Conservation (phyloP, 2,113 vertebrate genomes). For the Camelus bactrianus region DNA sequence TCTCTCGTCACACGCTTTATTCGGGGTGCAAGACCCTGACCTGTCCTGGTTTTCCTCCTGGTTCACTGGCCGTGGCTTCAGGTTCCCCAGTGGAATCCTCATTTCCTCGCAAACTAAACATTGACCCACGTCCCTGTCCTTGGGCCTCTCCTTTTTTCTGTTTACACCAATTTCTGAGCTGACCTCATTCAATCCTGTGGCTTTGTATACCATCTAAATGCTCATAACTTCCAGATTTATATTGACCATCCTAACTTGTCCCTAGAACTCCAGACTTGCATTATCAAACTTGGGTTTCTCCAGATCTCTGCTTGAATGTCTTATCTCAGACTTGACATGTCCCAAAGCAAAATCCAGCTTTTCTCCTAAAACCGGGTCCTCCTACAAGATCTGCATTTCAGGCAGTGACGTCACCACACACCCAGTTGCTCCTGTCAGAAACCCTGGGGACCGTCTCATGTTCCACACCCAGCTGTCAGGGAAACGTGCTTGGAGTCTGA, state of each 20-base stretch:
- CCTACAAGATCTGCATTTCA: accelerated
- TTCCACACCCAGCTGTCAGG: neutral
- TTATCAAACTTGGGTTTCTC: neutral
- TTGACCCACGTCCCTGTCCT: neutral
- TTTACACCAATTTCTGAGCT: neutral
- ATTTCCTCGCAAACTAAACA: neutral
- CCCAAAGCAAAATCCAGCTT: neutral
- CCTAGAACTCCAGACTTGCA: neutral
- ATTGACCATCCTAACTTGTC: neutral
- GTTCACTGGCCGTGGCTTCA: neutral
- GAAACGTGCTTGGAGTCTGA: neutral
- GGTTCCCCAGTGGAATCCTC: neutral
- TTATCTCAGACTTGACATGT: neutral
- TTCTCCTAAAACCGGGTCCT: neutral
- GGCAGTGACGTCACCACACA: neutral
- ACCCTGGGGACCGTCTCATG: neutral
- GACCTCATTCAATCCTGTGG: neutral
- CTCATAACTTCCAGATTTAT: neutral
- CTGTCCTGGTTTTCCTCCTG: neutral
- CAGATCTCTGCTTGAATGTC: neutral
- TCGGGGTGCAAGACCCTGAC: neutral
- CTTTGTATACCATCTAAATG: neutral
- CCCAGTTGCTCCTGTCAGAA: neutral
- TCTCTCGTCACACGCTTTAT: neutral
- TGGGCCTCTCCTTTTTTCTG: neutral